Percentiles rank a stretch among this genome's conserved stretches.
Conservation (phyloP, 2,113 vertebrate species). For the Apodemus sylvaticus region DNA sequence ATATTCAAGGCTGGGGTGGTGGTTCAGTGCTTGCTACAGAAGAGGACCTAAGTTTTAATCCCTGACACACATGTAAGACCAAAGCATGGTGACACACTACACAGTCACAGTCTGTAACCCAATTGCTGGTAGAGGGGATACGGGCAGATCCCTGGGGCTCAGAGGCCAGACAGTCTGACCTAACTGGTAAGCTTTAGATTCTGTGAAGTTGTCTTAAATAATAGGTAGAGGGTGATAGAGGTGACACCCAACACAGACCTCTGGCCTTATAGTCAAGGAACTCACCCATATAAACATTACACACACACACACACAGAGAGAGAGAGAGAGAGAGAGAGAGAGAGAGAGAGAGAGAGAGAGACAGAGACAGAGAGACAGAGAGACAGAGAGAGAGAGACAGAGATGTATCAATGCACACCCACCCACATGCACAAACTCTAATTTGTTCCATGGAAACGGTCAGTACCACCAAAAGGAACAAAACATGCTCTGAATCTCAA, state of each 20-base stretch:
- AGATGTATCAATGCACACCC: too few species aligned
- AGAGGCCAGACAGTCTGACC: neutral
- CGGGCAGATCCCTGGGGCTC: neutral
- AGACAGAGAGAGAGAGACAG: too few species aligned
- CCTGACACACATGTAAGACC: neutral
- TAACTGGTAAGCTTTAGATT: neutral
- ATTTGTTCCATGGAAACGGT: conserved; percentile 1
- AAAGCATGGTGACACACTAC: neutral
- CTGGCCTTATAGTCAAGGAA: neutral
- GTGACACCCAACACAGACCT: neutral
- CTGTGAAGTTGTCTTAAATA: neutral
- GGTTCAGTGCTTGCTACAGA: neutral
- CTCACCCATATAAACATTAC: neutral
- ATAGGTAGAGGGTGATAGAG: neutral
- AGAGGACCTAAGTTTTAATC: neutral
- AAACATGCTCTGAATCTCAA: neutral
- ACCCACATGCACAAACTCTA: neutral
- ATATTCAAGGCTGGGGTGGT: neutral
- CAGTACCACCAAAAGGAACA: conserved; percentile 31
- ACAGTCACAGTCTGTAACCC: neutral
- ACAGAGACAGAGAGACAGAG: too few species aligned
- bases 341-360: too few species aligned
- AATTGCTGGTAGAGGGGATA: neutral
- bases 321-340: too few species aligned
- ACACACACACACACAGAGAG: neutral